A percentile compares a stretch with the other conserved stretches of the same genome.
Evolutionary conservation across 2,797 vertebrate genomes (phyloP).

Genomic region (Rhadinocentrus ornatus): DNA sequence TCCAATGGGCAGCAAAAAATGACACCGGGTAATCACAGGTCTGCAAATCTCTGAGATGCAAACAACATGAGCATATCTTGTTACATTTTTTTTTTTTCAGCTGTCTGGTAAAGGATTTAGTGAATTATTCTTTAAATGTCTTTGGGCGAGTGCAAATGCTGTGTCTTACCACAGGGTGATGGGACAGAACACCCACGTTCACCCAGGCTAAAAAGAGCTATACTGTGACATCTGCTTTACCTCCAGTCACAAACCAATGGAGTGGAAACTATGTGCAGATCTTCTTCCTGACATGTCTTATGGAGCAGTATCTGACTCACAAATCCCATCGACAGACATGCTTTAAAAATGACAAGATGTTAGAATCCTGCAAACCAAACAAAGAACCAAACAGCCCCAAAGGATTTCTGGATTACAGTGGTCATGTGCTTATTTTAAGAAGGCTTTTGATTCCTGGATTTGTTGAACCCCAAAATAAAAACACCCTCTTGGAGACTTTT

Average conservation of each 20-base stretch:
- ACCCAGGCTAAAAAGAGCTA: conserved; percentile 10
- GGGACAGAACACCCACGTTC: conserved; percentile 13
- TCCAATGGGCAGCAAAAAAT: too few relatives aligned
- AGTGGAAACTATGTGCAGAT: conserved; percentile 31
- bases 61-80: background rate
- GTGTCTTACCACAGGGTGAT: conserved; percentile 8
- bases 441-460: conserved; percentile 29
- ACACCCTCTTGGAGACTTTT: background rate
- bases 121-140: conserved; percentile 25
- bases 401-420: conserved; percentile 32
- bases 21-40: too few relatives aligned
- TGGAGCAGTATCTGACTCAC: conserved; percentile 20
- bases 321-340: background rate
- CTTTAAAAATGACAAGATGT: conserved; percentile 17
- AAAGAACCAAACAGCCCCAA: conserved; percentile 18
- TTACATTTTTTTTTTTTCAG: background rate
- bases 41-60: background rate
- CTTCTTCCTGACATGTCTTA: conserved; percentile 23
- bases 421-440: conserved; percentile 31
- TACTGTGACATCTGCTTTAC: conserved; percentile 41
- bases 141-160: background rate
- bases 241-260: conserved; percentile 47
- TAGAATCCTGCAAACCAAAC: conserved; percentile 21
- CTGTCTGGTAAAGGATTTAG: background rate
- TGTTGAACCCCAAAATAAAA: conserved; percentile 27